Conservation (phyloP, 1,140 invertebrate species). For the Oedothorax gibbosus region DNA sequence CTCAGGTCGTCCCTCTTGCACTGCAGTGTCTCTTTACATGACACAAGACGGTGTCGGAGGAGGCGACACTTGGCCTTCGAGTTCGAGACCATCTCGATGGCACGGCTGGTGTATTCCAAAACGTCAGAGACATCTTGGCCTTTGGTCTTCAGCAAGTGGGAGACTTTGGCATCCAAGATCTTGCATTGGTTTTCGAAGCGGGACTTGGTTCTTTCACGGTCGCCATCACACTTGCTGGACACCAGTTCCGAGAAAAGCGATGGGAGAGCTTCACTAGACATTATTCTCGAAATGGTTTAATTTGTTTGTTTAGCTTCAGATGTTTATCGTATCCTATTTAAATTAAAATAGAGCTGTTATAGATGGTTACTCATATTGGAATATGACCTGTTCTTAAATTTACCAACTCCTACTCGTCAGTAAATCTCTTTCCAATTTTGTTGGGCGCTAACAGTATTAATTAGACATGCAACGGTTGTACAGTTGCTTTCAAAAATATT, state of each 20-base stretch:
- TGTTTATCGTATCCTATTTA: constrained; percentile 12
- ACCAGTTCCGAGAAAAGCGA: constrained; percentile 29
- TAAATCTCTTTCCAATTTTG: no score
- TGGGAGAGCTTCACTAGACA: constrained; percentile 33
- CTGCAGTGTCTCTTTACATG: constrained; percentile 89
- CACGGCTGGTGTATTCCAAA: constrained; percentile 5
- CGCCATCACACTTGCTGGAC: constrained; percentile 26
- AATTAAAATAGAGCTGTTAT: constrained; percentile 32
- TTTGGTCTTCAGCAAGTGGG: not conserved
- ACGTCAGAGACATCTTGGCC: not conserved
- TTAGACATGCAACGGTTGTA: not conserved
- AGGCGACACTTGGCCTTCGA: constrained; percentile 27
- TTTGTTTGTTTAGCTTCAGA: not conserved
- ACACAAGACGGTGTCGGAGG: constrained; percentile 73
- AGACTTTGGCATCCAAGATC: constrained; percentile 20
- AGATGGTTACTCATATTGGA: not conserved
- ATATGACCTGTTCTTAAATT: constrained; percentile 1
- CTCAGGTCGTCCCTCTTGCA: constrained; percentile 93
- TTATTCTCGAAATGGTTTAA: constrained; percentile 7
- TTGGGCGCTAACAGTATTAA: no score
- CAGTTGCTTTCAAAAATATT: not conserved
- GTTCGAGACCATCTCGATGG: not conserved
- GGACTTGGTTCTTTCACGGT: not conserved
- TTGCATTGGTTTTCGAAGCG: constrained; percentile 19
- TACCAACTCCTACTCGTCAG: constrained; percentile 19